phyloP scores from a whole-genome alignment of 2,797 vertebrate species.

The Pangasius mekongensis region DNA sequence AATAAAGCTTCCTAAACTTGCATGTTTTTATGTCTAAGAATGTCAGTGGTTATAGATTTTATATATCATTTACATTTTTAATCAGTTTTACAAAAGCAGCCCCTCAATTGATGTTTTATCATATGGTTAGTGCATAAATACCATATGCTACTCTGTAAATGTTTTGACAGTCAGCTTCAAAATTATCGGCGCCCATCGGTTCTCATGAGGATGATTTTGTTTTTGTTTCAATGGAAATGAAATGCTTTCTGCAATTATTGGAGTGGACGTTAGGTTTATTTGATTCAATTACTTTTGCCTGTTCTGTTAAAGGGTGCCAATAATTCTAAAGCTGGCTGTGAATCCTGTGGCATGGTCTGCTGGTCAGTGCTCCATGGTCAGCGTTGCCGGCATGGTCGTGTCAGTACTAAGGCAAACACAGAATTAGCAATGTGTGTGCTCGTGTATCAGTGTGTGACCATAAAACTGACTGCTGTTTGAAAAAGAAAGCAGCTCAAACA shows the following conservation, averaged over 20 bases:
- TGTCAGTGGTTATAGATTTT: slow-evolving; percentile 29
- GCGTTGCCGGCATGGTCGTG: too few relatives aligned
- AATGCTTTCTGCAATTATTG: background rate
- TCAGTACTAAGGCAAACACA: background rate
- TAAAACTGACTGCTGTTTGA: slow-evolving; percentile 16
- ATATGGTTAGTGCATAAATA: background rate
- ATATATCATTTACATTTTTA: slow-evolving; percentile 23
- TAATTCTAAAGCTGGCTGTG: background rate
- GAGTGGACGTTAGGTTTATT: background rate
- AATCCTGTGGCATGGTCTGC: too few relatives aligned
- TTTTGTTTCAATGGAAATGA: background rate
- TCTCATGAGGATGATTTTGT: too few relatives aligned
- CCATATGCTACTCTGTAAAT: background rate
- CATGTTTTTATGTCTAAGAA: slow-evolving; percentile 41
- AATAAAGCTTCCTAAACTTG: slow-evolving; percentile 22
- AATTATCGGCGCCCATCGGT: background rate
- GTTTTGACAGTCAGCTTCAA: background rate
- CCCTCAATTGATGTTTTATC: background rate
- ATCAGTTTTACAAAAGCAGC: slow-evolving; percentile 3
- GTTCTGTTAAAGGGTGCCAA: background rate
- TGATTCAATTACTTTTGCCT: background rate
- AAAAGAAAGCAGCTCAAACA: slow-evolving; percentile 1
- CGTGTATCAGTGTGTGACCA: background rate
- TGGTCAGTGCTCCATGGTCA: too few relatives aligned
- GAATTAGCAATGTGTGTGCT: background rate